phyloP scores from a whole-genome alignment of 2,113 vertebrate species.

The Anguilla rostrata region DNA sequence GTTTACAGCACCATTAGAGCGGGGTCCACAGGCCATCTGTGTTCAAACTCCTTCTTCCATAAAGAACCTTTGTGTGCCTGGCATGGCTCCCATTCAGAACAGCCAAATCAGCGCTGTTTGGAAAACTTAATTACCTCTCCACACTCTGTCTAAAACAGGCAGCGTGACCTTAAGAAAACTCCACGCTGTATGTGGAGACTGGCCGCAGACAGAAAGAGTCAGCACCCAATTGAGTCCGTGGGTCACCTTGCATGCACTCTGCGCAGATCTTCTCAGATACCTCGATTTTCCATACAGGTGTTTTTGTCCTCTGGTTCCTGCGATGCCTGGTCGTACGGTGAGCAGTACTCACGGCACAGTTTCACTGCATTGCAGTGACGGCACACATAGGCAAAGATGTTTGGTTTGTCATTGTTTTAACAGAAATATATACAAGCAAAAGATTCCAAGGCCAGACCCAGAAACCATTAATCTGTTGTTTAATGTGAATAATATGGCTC shows the following conservation, averaged over 20 bases:
- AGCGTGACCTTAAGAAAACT: not conserved
- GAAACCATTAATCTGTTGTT: not conserved
- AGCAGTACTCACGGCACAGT: not conserved
- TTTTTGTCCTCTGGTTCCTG: not conserved
- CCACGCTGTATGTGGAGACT: not conserved
- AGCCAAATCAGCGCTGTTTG: conserved; percentile 40
- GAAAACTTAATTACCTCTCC: conserved; percentile 11
- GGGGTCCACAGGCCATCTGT: not conserved
- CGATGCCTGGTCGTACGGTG: not conserved
- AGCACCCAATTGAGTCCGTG: not conserved
- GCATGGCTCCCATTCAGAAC: conserved; percentile 13
- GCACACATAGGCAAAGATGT: not conserved
- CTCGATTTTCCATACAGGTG: not conserved
- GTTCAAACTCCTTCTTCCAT: not conserved
- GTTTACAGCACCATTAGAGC: not conserved
- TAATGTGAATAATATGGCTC: not conserved
- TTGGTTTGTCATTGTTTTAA: too few relatives aligned
- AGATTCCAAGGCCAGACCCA: not conserved
- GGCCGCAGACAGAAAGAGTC: not conserved
- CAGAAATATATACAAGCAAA: not conserved
- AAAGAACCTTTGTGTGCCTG: conserved; percentile 24
- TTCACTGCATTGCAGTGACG: not conserved
- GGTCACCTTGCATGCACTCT: not conserved
- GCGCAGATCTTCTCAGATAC: not conserved
- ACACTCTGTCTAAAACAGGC: not conserved